A percentile compares a stretch with the other conserved stretches of the same genome.
Evolutionary conservation across 2,113 vertebrate species (phyloP).

Genomic region (Hucho hucho): DNA sequence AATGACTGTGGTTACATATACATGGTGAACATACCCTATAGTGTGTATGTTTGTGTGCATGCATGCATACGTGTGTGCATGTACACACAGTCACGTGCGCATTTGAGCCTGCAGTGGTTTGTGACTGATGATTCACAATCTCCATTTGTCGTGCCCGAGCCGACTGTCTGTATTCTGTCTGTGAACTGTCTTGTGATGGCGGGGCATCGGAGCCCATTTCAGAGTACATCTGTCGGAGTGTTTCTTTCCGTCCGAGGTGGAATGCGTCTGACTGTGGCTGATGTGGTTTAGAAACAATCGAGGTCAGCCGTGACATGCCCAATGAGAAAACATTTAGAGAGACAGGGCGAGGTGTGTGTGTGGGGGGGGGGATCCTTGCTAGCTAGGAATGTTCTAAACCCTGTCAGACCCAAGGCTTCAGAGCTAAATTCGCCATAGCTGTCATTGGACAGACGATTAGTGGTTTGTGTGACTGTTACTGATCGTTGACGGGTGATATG

Average conservation of each 20-base stretch:
- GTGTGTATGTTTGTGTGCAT: conserved; percentile 39
- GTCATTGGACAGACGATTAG: neutral
- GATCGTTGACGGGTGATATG: too few species aligned
- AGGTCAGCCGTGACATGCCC: conserved; percentile 47
- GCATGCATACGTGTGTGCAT: conserved; percentile 51
- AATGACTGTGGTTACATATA: conserved; percentile 26
- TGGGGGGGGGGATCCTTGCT: conserved; percentile 45
- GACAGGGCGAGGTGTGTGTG: conserved; percentile 23
- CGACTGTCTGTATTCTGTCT: conserved; percentile 10
- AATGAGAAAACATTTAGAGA: conserved; percentile 54
- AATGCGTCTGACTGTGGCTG: conserved; percentile 50
- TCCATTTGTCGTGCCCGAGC: conserved; percentile 4
- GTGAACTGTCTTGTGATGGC: conserved; percentile 7
- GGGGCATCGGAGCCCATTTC: conserved; percentile 41
- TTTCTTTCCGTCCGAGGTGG: conserved; percentile 48
- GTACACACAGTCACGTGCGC: conserved; percentile 52
- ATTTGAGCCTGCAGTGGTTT: conserved; percentile 34
- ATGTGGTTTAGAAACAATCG: conserved; percentile 55
- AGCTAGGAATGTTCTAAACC: conserved; percentile 36
- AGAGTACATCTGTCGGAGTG: conserved; percentile 47
- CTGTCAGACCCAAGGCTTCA: conserved; percentile 14
- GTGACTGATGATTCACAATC: neutral
- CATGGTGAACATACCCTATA: neutral
- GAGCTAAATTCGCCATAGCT: neutral
- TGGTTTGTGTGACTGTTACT: neutral